A percentile compares a stretch with the other conserved stretches of the same genome.
Conservation (phyloP, 2,888 invertebrate species). For the Abrostola tripartita region DNA sequence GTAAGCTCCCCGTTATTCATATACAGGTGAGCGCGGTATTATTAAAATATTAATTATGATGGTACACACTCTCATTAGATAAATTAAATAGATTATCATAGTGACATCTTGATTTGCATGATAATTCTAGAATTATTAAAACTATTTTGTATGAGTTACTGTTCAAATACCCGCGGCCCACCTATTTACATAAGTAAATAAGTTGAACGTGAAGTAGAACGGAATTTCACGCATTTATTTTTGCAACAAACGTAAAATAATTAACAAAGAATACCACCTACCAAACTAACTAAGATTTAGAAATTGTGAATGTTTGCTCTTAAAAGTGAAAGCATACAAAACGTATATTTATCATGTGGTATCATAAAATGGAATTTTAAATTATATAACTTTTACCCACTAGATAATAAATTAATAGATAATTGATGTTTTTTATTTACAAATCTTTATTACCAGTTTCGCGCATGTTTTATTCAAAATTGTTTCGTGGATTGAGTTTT, state of each 20-base stretch:
- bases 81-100: slow-evolving; percentile 26
- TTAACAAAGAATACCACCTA: slow-evolving; percentile 20
- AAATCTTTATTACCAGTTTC: slow-evolving; percentile 29
- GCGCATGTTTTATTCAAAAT: slow-evolving; percentile 37
- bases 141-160: neutral
- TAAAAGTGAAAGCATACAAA: slow-evolving; percentile 64
- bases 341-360: slow-evolving; percentile 47
- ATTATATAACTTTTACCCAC: slow-evolving; percentile 37
- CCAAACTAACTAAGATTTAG: slow-evolving; percentile 42
- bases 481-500: slow-evolving; percentile 20
- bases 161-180: slow-evolving; percentile 16
- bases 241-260: slow-evolving; percentile 48
- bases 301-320: slow-evolving; percentile 63
- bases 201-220: slow-evolving; percentile 59
- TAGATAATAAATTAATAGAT: slow-evolving; percentile 26
- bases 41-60: slow-evolving; percentile 63
- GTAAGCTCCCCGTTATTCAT: slow-evolving; percentile 82
- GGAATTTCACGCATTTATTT: slow-evolving; percentile 53
- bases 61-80: slow-evolving; percentile 30
- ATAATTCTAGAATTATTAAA: neutral
- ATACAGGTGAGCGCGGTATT: slow-evolving; percentile 77
- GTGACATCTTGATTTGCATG: slow-evolving; percentile 12
- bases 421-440: slow-evolving; percentile 23
- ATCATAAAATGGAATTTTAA: slow-evolving; percentile 45
- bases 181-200: slow-evolving; percentile 43